These are phyloP conservation scores for Bryconaethiops microstoma DNA, from an alignment of 2,797 vertebrate genomes.

Conservation along the genomic window DNA sequence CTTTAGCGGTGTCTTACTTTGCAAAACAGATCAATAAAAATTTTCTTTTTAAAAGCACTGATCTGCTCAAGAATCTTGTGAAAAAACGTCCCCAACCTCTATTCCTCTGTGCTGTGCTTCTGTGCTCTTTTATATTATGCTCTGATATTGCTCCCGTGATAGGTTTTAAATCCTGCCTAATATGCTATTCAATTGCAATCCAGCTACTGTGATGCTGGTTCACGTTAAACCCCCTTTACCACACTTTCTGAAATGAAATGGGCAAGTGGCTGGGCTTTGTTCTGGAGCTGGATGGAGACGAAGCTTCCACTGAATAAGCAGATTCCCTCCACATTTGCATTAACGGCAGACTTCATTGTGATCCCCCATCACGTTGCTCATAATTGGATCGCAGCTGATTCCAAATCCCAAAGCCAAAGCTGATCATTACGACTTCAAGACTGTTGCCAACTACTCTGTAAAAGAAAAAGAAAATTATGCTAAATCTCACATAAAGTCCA, in stretches of 20 bases:
- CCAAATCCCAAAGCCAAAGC: conserved; percentile 39
- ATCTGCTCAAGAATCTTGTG: conserved; percentile 12
- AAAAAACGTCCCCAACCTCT: conserved; percentile 30
- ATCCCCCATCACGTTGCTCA: conserved; percentile 39
- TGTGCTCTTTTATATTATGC: conserved; percentile 51
- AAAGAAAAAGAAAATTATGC: conserved; percentile 38
- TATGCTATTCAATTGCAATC: background rate
- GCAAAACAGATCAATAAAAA: conserved; percentile 49
- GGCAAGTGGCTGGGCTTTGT: background rate
- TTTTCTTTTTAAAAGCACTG: too few relatives aligned
- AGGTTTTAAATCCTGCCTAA: conserved; percentile 17
- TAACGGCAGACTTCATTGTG: conserved; percentile 17
- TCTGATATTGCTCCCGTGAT: conserved; percentile 21
- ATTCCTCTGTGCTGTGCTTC: conserved; percentile 39
- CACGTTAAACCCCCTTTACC: conserved; percentile 13
- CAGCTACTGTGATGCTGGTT: conserved; percentile 12
- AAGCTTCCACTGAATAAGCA: conserved; percentile 14
- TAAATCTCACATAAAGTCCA: conserved; percentile 19
- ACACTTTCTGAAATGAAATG: conserved; percentile 16
- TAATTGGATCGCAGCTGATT: conserved; percentile 41
- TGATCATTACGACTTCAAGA: conserved; percentile 36
- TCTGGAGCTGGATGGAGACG: background rate
- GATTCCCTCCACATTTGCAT: conserved; percentile 22
- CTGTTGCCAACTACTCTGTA: conserved; percentile 17
- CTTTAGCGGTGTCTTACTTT: conserved; percentile 49